Percentiles rank a stretch among this genome's conserved stretches.
phyloP scores from a whole-genome alignment of 2,113 vertebrate species.

The Phrynosoma blainvillii region DNA sequence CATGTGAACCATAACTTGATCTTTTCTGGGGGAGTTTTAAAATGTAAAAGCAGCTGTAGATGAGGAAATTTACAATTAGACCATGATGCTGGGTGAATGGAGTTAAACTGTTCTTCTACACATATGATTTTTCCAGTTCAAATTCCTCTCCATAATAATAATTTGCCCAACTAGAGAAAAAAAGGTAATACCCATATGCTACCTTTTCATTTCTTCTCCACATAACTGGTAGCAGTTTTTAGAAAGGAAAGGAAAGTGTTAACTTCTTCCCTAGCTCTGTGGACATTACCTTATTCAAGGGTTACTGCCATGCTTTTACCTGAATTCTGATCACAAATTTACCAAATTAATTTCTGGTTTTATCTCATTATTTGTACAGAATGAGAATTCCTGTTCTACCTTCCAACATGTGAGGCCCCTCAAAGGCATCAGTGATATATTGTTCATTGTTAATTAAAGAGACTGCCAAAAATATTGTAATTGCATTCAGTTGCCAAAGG shows the following conservation, averaged over 20 bases:
- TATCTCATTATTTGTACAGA: background rate
- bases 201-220: background rate
- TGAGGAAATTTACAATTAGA: background rate
- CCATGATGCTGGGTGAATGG: background rate
- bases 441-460: constrained; percentile 58
- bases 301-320: background rate
- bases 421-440: background rate
- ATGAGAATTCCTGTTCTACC: background rate
- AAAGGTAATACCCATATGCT: no score
- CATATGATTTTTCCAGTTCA: background rate
- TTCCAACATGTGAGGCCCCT: background rate
- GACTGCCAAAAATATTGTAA: constrained; percentile 64
- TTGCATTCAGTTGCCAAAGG: constrained; percentile 59
- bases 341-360: background rate
- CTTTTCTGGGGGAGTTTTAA: background rate
- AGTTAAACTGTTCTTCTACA: background rate
- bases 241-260: background rate
- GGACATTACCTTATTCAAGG: background rate
- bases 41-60: background rate
- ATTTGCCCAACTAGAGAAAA: background rate
- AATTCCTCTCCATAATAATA: no score
- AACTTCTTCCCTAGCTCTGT: background rate
- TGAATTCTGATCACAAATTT: background rate
- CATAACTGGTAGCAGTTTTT: background rate
- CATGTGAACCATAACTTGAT: background rate